A percentile compares a stretch with the other conserved stretches of the same genome.
phyloP scores from a whole-genome alignment of 2,888 invertebrate genomes.

The Acrobasis consociella region DNA sequence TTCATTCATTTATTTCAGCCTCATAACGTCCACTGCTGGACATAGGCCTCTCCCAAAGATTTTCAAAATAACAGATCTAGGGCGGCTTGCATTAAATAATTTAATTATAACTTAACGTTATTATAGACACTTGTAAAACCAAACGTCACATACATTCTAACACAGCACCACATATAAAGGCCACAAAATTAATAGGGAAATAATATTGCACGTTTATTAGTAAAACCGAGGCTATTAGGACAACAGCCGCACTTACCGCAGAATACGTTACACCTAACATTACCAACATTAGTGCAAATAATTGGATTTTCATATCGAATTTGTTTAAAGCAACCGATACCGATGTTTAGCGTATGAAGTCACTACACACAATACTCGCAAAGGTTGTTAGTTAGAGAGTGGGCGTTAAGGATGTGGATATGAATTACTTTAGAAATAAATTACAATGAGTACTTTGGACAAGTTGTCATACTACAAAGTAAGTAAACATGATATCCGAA shows the following conservation, averaged over 20 bases:
- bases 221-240: conserved; percentile 23
- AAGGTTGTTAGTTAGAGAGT: neutral
- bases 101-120: no score
- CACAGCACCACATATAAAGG: conserved; percentile 7
- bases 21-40: no score
- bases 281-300: conserved; percentile 18
- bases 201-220: conserved; percentile 15
- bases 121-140: neutral
- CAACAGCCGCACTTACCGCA: conserved; percentile 24
- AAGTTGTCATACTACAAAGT: neutral
- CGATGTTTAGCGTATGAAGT: neutral
- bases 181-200: conserved; percentile 8
- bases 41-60: no score
- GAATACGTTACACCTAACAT: conserved; percentile 18
- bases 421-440: neutral
- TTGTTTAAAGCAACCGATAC: neutral
- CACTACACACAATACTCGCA: neutral
- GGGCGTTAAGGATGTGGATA: conserved; percentile 8
- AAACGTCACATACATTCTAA: conserved; percentile 16
- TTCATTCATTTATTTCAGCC: no score
- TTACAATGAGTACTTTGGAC: conserved; percentile 1
- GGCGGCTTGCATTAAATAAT: no score
- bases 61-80: no score
- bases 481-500: neutral
- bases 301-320: conserved; percentile 23